Percentiles rank a stretch among this genome's conserved stretches.
Conservation (phyloP, 2,113 vertebrate species). For the Grammomys surdaster region DNA sequence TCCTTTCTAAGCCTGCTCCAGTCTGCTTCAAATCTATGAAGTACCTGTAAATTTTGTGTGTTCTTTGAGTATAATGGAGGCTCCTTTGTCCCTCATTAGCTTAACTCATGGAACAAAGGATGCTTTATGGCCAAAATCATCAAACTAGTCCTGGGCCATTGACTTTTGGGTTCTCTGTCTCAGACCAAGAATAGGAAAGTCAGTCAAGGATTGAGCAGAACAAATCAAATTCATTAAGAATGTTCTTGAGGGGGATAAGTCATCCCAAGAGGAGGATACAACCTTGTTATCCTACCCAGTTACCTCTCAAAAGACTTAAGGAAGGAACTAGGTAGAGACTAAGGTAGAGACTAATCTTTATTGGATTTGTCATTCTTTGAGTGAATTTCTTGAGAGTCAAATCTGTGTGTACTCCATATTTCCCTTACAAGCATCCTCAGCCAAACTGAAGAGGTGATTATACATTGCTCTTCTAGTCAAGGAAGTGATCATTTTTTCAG, state of each 20-base stretch:
- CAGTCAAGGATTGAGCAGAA: background rate
- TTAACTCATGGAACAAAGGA: background rate
- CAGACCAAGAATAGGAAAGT: background rate
- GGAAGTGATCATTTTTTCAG: background rate
- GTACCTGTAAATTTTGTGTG: background rate
- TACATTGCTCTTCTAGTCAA: background rate
- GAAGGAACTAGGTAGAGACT: background rate
- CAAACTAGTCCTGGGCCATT: background rate
- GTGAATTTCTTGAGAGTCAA: background rate
- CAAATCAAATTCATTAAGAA: background rate
- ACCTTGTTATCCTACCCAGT: background rate
- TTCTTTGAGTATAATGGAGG: background rate
- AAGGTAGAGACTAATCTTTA: background rate
- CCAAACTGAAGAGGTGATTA: background rate
- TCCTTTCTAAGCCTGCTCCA: background rate
- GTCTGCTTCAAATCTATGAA: background rate
- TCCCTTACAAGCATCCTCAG: background rate
- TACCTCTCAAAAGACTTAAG: background rate
- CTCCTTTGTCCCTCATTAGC: background rate
- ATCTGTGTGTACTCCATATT: background rate
- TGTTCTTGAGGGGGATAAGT: background rate
- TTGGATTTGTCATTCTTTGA: background rate
- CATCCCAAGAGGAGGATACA: background rate
- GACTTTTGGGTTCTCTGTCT: background rate
- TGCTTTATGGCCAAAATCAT: background rate